Evolutionary conservation across 2,113 vertebrate genomes (phyloP), one percentile per base, ranked within the genome.

Genomic region (Menura novaehollandiae): DNA sequence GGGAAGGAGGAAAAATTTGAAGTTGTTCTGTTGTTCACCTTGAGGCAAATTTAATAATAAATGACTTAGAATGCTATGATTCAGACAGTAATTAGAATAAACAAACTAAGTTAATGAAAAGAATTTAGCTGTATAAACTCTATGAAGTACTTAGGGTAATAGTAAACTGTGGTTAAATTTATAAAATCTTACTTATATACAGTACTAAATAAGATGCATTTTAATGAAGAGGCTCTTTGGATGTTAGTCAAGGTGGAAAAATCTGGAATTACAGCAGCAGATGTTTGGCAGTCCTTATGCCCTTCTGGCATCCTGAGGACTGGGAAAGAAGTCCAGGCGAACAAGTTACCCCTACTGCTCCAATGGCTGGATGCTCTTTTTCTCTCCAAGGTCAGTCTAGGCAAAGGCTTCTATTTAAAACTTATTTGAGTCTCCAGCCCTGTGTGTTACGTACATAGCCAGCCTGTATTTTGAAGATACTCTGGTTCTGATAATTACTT

Each of bases 1-100:
- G 13, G 20, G 37, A 74, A 94, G 63, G 28, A 92, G 53, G 51
- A 89, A 95, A 97, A 97, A 95, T 91, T 83, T 95, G 92, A 97
- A 97, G 71, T 90, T 95, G 41, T 96, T 97, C 56, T 85, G 66
- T 93, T 95, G 87, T 97, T 96, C 95, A 97, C 79, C 97, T 95
- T 88, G 87, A 97, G 94, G 96, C 88, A 97, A 93, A 97, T 97
- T 98, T 93, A 98, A 97, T 98, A 97, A 97, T 97, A 94, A 96
- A 98, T 98, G 2, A 93, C 79, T 88, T 79, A 53, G 64, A 87
- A 89, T 77, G 58, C 35, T 93, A 73, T 93, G 89, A 95, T 96
- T 97, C 85, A 94, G 66, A 95, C 60, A 95, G 83, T 88, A 96
- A 97, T 98, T 97, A 97, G 77, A 95, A 95, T 95, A 97, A 97